phyloP scores from a whole-genome alignment of 2,888 invertebrate species.

The Venusia cambrica region DNA sequence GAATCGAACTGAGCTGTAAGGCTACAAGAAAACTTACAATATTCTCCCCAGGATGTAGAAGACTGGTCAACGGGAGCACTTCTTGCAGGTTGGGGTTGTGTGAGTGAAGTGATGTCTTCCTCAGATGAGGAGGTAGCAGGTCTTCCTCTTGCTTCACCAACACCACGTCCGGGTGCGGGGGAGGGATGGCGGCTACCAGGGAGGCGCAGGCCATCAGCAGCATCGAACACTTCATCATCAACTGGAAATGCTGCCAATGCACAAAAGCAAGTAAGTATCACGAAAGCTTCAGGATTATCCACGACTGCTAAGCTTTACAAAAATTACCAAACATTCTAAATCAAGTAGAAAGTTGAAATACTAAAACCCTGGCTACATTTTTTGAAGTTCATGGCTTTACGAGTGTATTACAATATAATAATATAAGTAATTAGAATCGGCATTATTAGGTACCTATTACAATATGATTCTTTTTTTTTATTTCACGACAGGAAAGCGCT shows the following conservation, averaged over 20 bases:
- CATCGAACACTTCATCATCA: conserved; percentile 42
- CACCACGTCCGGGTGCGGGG: conserved; percentile 82
- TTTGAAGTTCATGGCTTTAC: no score
- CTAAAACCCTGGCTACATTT: no score
- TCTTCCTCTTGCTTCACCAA: conserved; percentile 80
- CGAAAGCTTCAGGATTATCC: no score
- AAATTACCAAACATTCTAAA: no score
- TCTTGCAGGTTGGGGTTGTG: conserved; percentile 79
- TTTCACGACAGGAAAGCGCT: no score
- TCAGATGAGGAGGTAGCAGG: conserved; percentile 74
- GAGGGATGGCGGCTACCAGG: conserved; percentile 50
- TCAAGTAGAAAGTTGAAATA: no score
- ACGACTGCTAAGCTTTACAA: no score
- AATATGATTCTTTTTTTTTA: no score
- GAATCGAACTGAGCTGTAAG: no score
- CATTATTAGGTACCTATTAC: no score
- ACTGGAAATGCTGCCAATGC: conserved; percentile 5
- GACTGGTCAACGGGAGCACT: conserved; percentile 77
- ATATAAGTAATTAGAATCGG: no score
- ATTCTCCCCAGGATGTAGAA: conserved; percentile 83
- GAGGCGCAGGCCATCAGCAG: conserved; percentile 44
- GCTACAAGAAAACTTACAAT: conserved; percentile 55
- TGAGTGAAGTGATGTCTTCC: conserved; percentile 82
- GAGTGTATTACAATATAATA: no score
- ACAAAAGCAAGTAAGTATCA: conserved; percentile 1